Conservation (phyloP, 1,140 invertebrate species). For the Neoseiulus cucumeris region DNA sequence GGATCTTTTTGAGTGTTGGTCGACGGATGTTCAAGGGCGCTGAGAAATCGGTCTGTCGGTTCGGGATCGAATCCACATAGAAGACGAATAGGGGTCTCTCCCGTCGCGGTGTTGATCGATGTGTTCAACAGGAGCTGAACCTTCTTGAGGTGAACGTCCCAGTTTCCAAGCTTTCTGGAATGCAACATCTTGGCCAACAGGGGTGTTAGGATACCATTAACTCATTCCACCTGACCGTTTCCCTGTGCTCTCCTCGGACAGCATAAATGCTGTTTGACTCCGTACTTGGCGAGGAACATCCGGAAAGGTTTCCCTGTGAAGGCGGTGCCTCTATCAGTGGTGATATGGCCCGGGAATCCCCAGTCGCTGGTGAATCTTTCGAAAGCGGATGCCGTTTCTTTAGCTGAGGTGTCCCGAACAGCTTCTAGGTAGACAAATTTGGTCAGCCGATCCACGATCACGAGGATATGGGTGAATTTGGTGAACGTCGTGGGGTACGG, state of each 20-base stretch:
- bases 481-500: too few relatives aligned
- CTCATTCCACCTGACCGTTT: slow-evolving; percentile 12
- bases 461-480: too few relatives aligned
- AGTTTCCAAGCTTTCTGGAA: background rate
- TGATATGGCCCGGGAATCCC: background rate
- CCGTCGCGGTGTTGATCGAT: too few relatives aligned
- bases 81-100: too few relatives aligned
- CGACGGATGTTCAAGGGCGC: too few relatives aligned
- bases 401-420: background rate
- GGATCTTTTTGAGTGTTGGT: too few relatives aligned
- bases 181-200: background rate
- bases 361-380: background rate
- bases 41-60: too few relatives aligned
- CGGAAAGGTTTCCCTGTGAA: slow-evolving; percentile 3
- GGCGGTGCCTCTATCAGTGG: background rate
- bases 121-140: too few relatives aligned
- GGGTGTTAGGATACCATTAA: slow-evolving; percentile 5
- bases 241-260: background rate
- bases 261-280: background rate
- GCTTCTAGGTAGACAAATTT: background rate
- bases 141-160: too few relatives aligned
- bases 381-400: background rate
- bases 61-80: too few relatives aligned
- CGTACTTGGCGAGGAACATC: background rate
- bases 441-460: too few relatives aligned